phyloP scores from a whole-genome alignment of 1,140 invertebrate species.

The Drosophila mayri region DNA sequence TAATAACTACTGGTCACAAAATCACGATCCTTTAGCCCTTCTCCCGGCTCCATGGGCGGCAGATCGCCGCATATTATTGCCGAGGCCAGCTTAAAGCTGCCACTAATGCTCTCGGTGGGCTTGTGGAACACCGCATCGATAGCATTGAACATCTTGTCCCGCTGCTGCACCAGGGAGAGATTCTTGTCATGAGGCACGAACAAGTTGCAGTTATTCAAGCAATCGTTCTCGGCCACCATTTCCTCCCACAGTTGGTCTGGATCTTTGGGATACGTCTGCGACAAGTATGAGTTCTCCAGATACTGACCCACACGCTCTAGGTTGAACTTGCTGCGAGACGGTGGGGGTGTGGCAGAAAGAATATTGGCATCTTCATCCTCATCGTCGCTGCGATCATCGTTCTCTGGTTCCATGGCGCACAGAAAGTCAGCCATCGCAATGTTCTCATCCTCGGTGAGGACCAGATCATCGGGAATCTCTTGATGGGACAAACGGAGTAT shows the following conservation, averaged over 20 bases:
- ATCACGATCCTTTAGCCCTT: slow-evolving; percentile 56
- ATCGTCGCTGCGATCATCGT: slow-evolving; percentile 49
- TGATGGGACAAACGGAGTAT: slow-evolving; percentile 94
- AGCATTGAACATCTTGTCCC: slow-evolving; percentile 89
- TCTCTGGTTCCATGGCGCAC: slow-evolving; percentile 68
- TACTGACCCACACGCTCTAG: slow-evolving; percentile 97
- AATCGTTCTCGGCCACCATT: slow-evolving; percentile 90
- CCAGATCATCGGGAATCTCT: slow-evolving; percentile 92
- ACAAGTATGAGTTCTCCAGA: slow-evolving; percentile 89
- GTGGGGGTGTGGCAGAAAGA: slow-evolving; percentile 3
- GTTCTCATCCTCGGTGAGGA: slow-evolving; percentile 95
- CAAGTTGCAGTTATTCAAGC: slow-evolving; percentile 88
- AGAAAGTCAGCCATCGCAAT: slow-evolving; percentile 94
- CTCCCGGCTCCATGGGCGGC: slow-evolving; percentile 55
- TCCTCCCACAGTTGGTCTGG: slow-evolving; percentile 91
- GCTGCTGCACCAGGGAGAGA: slow-evolving; percentile 93
- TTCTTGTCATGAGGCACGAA: slow-evolving; percentile 91
- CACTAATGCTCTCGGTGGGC: slow-evolving; percentile 88
- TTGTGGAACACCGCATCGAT: slow-evolving; percentile 90
- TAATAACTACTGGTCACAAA: slow-evolving; percentile 78
- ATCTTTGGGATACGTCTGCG: slow-evolving; percentile 87
- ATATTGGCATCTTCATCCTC: slow-evolving; percentile 18
- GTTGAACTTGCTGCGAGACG: slow-evolving; percentile 89
- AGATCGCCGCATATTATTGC: slow-evolving; percentile 85
- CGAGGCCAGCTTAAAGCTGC: slow-evolving; percentile 87